Evolutionary conservation across 2,888 invertebrate genomes (phyloP).

Genomic region (Exephanes ischioxanthus): DNA sequence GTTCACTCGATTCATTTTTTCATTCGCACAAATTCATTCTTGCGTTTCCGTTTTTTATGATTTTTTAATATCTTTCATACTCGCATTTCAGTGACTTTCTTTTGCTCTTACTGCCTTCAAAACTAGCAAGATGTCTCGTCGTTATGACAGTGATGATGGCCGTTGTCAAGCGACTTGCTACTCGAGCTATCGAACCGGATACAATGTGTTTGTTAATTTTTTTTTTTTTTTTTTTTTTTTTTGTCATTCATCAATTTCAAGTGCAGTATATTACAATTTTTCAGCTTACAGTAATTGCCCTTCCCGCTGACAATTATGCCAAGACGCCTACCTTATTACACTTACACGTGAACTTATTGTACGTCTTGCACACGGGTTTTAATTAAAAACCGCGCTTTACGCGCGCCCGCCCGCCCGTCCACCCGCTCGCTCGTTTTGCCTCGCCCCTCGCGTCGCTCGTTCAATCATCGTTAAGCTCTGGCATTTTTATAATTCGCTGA

Average conservation of each 20-base stretch:
- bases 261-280: constrained; percentile 81
- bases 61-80: constrained; percentile 35
- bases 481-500: constrained; percentile 73
- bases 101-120: constrained; percentile 51
- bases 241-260: constrained; percentile 76
- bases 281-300: constrained; percentile 73
- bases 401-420: constrained; percentile 37
- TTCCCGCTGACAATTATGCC: constrained; percentile 72
- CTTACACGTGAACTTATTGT: constrained; percentile 78
- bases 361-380: constrained; percentile 61
- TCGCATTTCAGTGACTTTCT: constrained; percentile 59
- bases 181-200: constrained; percentile 73
- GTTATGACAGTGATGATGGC: constrained; percentile 51
- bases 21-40: constrained; percentile 36
- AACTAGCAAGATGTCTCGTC: constrained; percentile 44
- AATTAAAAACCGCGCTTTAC: constrained; percentile 68
- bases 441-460: constrained; percentile 56
- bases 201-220: constrained; percentile 64
- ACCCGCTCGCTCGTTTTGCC: constrained; percentile 44
- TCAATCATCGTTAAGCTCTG: constrained; percentile 72
- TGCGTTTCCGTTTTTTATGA: constrained; percentile 5
- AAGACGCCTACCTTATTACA: constrained; percentile 79
- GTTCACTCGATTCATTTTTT: constrained; percentile 54
- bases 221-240: constrained; percentile 39
- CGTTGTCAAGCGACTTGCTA: constrained; percentile 58